Conservation (phyloP, 2,113 vertebrate genomes). For the Catagonus wagneri region DNA sequence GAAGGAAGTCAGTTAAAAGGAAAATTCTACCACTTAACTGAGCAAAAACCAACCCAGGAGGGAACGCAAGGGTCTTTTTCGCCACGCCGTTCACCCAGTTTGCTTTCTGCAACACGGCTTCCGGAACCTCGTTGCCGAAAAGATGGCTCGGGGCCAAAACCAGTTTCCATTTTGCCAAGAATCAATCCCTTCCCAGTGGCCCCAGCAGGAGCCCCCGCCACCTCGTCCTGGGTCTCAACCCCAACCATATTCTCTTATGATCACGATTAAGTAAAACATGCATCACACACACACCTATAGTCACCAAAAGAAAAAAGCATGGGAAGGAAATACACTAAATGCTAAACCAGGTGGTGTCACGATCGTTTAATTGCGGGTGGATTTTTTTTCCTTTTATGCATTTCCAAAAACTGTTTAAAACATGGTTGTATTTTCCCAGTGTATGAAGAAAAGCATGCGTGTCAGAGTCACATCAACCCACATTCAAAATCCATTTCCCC, state of each 20-base stretch:
- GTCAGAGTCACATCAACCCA: background rate
- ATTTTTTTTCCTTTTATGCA: background rate
- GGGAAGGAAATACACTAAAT: background rate
- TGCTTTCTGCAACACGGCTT: background rate
- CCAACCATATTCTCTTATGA: background rate
- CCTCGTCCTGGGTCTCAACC: background rate
- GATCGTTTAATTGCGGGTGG: background rate
- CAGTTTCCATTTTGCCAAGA: slow-evolving; percentile 2
- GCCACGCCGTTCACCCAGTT: background rate
- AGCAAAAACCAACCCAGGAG: background rate
- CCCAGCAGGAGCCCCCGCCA: background rate
- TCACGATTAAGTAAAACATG: background rate
- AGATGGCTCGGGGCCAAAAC: background rate
- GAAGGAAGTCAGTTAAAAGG: slow-evolving; percentile 75
- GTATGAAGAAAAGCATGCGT: fast-evolving
- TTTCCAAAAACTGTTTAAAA: slow-evolving; percentile 28
- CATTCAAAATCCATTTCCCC: background rate
- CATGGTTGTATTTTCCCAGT: background rate
- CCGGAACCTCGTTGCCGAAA: background rate
- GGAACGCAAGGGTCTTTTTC: background rate
- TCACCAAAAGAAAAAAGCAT: background rate
- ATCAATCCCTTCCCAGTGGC: background rate
- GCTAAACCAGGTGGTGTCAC: background rate
- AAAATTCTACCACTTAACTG: slow-evolving; percentile 66
- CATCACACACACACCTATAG: background rate